Evolutionary conservation across 2,797 vertebrate species (phyloP).

Genomic region (Urosaurus nigricauda): DNA sequence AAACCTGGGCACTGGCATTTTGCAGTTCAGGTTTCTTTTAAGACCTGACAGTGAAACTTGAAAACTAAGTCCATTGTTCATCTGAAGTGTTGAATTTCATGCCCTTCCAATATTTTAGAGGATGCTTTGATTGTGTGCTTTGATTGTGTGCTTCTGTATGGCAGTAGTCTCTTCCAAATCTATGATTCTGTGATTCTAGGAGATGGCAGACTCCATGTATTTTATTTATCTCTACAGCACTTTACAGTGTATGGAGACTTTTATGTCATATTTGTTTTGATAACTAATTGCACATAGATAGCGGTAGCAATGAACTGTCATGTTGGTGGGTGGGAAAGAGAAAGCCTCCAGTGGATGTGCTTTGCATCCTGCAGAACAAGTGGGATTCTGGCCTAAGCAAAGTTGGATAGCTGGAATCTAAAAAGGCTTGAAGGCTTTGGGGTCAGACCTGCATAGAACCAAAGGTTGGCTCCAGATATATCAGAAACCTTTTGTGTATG

Average conservation of each 20-base stretch:
- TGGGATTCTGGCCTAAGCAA: not conserved
- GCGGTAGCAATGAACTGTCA: not conserved
- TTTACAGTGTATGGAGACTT: not conserved
- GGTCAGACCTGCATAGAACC: not conserved
- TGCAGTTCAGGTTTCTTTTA: not conserved
- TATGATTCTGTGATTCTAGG: too few species aligned
- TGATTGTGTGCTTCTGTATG: too few species aligned
- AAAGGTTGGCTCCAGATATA: not conserved
- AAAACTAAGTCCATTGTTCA: not conserved
- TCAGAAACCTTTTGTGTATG: not conserved
- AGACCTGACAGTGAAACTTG: not conserved
- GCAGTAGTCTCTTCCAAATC: too few species aligned
- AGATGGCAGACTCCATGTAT: not conserved
- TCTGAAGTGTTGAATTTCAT: not conserved
- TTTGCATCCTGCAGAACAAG: not conserved
- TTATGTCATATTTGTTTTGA: not conserved
- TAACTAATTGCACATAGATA: not conserved
- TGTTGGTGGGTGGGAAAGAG: not conserved
- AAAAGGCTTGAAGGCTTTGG: not conserved
- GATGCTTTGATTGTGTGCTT: not conserved
- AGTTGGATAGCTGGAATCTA: constrained; percentile 11
- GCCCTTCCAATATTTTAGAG: not conserved
- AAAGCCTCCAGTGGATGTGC: not conserved
- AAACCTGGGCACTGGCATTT: not conserved
- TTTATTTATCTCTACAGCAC: not conserved